Conservation (phyloP, 2,888 invertebrate species). For the Neoscelio sp. region DNA sequence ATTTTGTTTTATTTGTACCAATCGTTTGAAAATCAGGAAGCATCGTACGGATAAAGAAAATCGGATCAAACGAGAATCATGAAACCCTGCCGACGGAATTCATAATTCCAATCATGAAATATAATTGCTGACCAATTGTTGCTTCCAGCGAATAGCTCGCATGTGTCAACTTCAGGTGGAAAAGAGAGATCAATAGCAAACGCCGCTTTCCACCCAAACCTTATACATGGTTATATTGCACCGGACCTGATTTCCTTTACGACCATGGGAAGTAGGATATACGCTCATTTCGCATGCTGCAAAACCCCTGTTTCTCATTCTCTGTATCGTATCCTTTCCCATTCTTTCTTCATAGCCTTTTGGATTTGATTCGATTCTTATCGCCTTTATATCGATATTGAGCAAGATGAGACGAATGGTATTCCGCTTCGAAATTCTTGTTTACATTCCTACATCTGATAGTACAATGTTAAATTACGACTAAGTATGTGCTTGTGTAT, state of each 20-base stretch:
- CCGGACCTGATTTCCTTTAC: conserved; percentile 69
- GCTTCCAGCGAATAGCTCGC: conserved; percentile 57
- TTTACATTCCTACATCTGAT: conserved; percentile 20
- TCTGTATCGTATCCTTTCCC: conserved; percentile 26
- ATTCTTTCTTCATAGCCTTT: conserved; percentile 34
- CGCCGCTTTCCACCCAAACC: conserved; percentile 59
- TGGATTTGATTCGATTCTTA: conserved; percentile 50
- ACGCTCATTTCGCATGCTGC: conserved; percentile 55
- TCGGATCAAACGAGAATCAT: conserved; percentile 36
- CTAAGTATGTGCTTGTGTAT: background rate
- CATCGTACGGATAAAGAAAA: conserved; percentile 39
- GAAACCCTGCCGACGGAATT: conserved; percentile 31
- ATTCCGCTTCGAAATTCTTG: conserved; percentile 14
- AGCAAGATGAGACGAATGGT: conserved; percentile 35
- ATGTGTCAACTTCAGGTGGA: conserved; percentile 52
- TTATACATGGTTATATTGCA: conserved; percentile 22
- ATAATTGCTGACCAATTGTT: conserved; percentile 22
- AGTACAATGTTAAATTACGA: background rate
- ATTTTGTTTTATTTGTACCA: conserved; percentile 47
- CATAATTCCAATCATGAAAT: conserved; percentile 35
- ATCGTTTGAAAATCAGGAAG: conserved; percentile 31
- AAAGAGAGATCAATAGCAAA: conserved; percentile 68
- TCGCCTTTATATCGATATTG: conserved; percentile 35
- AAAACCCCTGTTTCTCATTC: conserved; percentile 45
- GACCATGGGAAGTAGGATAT: conserved; percentile 47